Base-by-base conservation (phyloP, 1,140 invertebrate species). In the Micrasema minimum region DNA sequence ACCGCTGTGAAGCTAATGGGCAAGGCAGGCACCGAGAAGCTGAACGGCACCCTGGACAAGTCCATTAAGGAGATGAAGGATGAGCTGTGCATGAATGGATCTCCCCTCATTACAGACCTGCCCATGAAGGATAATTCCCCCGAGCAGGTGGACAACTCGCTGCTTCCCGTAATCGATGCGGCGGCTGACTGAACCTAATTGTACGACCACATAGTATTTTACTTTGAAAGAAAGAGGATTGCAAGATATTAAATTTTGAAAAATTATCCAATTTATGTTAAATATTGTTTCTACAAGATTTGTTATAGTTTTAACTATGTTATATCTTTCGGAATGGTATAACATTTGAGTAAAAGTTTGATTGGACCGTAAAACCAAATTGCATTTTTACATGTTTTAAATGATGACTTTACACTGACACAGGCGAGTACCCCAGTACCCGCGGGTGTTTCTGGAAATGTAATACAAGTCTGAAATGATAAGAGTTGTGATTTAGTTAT, bases 101-200 rank as follows among this genome's bases (percentile, higher is more conserved):
- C 61, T 67, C 61, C 71, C 22, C 62, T 72, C 37, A 74, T 71
- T 20, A 72, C 66, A n/a, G 76, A 83, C 80, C 78, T 77, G 77
- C 78, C 80, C 78, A 72, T 78, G 79, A 61, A 82, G 48, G 71
- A 72, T 37, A 69, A 12, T 43, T 75, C 79, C 74, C 81, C 81
- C 72, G 81, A 80, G 46, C 71, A 78, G 74, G 72, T 77, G 20
- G 83, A 83, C 77, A 78, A 78, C 78, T 79, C 82, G 67, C 77
- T 82, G 76, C 78, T 83, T 74, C 82, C 82, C n/a, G 80, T 83
- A 77, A 81, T 84, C 69, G 82, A 83, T 53, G 68, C 64, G 23
- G 65, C 74, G 14, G 71, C 71, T 26, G 71, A 75, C 74, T 75
- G 71, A 72, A 68, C 14, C 6, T 22, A 31, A 26, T 6, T 22